These are phyloP conservation scores for Drosophila ironensis DNA, from an alignment of 1,140 invertebrate genomes.

Conservation along the genomic window DNA sequence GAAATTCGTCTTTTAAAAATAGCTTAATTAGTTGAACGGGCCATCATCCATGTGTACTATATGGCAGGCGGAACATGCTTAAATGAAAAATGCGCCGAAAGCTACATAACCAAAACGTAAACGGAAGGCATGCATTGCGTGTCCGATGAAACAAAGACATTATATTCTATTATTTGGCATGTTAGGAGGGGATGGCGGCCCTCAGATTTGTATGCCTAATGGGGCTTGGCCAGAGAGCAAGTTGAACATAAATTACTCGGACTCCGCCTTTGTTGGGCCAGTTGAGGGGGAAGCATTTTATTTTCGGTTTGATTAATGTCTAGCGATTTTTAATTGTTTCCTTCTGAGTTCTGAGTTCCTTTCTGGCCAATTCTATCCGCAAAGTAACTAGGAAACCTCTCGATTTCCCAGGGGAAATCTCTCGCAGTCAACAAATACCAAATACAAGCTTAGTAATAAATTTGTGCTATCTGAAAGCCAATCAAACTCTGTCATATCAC, in stretches of 20 bases:
- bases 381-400: neutral
- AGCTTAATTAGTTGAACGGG: conserved; percentile 70
- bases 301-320: conserved; percentile 8
- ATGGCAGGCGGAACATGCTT: conserved; percentile 25
- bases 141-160: conserved; percentile 26
- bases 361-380: neutral
- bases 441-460: too few species aligned
- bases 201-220: conserved; percentile 47
- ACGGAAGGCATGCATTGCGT: conserved; percentile 33
- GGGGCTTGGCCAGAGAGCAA: conserved; percentile 15
- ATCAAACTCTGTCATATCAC: neutral
- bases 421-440: too few species aligned
- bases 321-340: conserved; percentile 12
- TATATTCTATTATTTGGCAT: conserved; percentile 24
- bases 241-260: conserved; percentile 27
- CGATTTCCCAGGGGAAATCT: neutral
- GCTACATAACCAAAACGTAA: conserved; percentile 43
- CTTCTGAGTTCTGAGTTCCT: neutral
- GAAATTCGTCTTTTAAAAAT: conserved; percentile 54
- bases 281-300: neutral
- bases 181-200: conserved; percentile 1
- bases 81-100: conserved; percentile 56
- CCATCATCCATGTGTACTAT: too few species aligned
- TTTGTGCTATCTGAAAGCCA: too few species aligned
- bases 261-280: neutral